Evolutionary conservation across 1,140 invertebrate genomes (phyloP), one percentile per base, ranked within the genome.

Genomic region (Drosophila lini): DNA sequence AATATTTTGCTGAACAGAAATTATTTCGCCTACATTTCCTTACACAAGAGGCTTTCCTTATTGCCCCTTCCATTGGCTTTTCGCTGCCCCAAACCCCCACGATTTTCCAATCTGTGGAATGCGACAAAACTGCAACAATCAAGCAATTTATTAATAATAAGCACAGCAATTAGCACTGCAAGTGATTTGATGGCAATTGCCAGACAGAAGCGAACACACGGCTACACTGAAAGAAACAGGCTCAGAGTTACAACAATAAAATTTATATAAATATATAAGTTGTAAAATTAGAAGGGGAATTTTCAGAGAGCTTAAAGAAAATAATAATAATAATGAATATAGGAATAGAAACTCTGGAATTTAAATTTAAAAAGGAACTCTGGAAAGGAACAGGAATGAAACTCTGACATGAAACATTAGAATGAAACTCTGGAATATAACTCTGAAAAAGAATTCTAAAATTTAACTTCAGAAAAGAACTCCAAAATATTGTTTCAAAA

Each of bases 71-170:
- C 28, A 36, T 0, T 4, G 10, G 11, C 25, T 15, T 42, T 38
- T n/a, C 25, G n/a, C 42, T 42, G 13, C 0, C 40, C 41, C 22
- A 22, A 22, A 22, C 22, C 22, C 22, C 22, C 22, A 2, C 31
- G 10, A 32, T 41, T 74, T 36, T 28, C 25, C 38, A 64, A 53
- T 56, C 52, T 50, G 73, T 57, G 68, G 31, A 71, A 70, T 71
- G 68, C 69, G 44, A 41, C 38, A 64, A 75, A 64, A 75, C 71
- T 56, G 52, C 73, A 75, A 76, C 74, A 57, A 45, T 34, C 38
- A 41, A 67, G 60, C 74, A 76, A 76, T 76, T 76, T 76, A 76
- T 76, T 76, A 76, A 76, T 76, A 76, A 76, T 76, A 76, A 77
- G 74, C 62, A 44, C 22, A 55, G 74, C 74, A 76, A 76, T 76